A percentile compares a stretch with the other conserved stretches of the same genome.
phyloP scores from a whole-genome alignment of 2,113 vertebrate species.

The Chrysochloris asiatica region DNA sequence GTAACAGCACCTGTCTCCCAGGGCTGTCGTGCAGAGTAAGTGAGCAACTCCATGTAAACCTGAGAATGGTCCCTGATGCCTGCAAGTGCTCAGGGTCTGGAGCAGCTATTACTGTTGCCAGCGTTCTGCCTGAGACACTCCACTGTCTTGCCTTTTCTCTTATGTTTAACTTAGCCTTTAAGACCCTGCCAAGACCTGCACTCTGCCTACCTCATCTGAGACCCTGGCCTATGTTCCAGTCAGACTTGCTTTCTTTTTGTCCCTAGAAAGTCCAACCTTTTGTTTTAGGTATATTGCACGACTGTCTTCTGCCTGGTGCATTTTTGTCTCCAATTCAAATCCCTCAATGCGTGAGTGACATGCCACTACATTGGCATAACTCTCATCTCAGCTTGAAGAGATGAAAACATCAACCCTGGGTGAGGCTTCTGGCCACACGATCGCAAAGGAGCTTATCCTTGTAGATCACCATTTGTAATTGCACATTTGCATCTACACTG shows the following conservation, averaged over 20 bases:
- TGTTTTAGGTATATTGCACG: no score
- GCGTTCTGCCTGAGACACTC: not conserved
- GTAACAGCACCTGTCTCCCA: not conserved
- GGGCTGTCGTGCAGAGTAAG: not conserved
- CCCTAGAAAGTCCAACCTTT: not conserved
- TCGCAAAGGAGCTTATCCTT: not conserved
- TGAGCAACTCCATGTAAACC: not conserved
- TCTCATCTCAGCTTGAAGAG: not conserved
- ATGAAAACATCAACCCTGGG: not conserved
- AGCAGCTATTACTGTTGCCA: not conserved
- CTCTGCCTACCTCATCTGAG: no score
- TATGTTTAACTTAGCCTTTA: not conserved
- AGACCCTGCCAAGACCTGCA: not conserved
- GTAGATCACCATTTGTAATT: not conserved
- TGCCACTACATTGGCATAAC: rapidly evolving
- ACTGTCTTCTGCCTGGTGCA: no score
- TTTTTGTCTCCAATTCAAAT: no score
- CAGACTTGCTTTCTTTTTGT: not conserved
- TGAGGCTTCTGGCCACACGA: rapidly evolving
- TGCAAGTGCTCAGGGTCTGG: not conserved
- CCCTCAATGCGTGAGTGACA: not conserved
- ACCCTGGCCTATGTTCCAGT: not conserved
- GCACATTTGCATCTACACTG: not conserved
- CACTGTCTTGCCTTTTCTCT: not conserved
- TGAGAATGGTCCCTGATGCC: not conserved